These are phyloP conservation scores for Strongylocentrotus purpuratus DNA, from an alignment of 35 echinoderm and acorn worm genomes.

Conservation along the genomic window DNA sequence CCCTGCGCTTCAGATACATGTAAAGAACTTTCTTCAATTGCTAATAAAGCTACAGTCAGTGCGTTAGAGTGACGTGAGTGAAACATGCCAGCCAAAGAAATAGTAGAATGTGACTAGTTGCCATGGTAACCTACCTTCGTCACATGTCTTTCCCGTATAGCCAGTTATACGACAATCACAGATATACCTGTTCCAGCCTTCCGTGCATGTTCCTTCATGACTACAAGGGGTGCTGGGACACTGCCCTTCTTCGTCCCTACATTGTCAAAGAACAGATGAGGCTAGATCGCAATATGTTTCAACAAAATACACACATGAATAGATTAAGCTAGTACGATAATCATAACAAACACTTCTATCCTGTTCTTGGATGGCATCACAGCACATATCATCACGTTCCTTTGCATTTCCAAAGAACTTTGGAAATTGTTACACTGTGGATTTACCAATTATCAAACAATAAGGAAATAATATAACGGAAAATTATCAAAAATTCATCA, in stretches of 20 bases:
- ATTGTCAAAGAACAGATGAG: not conserved
- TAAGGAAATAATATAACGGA: too few species aligned
- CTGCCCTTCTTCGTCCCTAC: slow-evolving; percentile 58
- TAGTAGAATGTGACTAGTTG: not conserved
- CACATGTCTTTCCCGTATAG: slow-evolving; percentile 81
- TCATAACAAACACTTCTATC: too few species aligned
- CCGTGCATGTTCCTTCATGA: slow-evolving; percentile 79
- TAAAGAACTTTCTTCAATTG: not conserved
- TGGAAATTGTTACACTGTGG: too few species aligned
- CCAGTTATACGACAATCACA: slow-evolving; percentile 92
- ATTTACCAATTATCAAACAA: too few species aligned
- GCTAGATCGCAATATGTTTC: not conserved
- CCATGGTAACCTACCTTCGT: slow-evolving; percentile 67
- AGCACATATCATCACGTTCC: too few species aligned
- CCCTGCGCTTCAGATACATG: not conserved
- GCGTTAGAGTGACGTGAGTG: not conserved
- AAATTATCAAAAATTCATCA: too few species aligned
- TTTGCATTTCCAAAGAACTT: too few species aligned
- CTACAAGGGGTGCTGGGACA: slow-evolving; percentile 66
- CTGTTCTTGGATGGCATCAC: too few species aligned
- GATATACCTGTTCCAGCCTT: slow-evolving; percentile 96
- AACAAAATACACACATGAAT: not conserved
- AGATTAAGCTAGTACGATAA: not conserved
- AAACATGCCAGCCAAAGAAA: slow-evolving; percentile 13
- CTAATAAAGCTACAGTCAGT: not conserved